Conservation (phyloP, 2,888 invertebrate species). For the Aspidiotus rigidus region DNA sequence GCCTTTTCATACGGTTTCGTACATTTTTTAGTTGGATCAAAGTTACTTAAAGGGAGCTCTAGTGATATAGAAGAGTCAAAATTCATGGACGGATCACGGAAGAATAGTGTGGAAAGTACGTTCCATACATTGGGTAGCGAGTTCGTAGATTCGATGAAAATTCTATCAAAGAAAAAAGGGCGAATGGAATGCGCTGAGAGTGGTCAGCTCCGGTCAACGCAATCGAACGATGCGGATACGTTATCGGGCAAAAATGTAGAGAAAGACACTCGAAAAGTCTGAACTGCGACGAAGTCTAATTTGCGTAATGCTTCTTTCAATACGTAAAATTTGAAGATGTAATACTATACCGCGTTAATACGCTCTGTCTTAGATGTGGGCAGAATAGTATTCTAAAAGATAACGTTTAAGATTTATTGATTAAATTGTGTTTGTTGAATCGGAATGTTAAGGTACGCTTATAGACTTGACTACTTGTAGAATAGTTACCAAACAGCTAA, state of each 20-base stretch:
- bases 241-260: not conserved
- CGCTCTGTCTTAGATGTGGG: too few relatives aligned
- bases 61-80: too few relatives aligned
- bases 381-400: not conserved
- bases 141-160: too few relatives aligned
- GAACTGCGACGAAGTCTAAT: not conserved
- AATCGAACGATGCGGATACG: not conserved
- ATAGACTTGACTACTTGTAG: constrained; percentile 29
- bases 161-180: constrained; percentile 3
- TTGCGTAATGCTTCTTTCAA: not conserved
- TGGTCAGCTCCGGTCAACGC: constrained; percentile 13
- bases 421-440: too few relatives aligned
- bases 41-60: too few relatives aligned
- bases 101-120: too few relatives aligned
- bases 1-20: too few relatives aligned
- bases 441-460: constrained; percentile 16
- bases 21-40: too few relatives aligned
- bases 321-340: too few relatives aligned
- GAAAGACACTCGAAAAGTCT: not conserved
- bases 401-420: not conserved
- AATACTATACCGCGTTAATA: too few relatives aligned
- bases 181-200: constrained; percentile 22
- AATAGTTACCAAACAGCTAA: constrained; percentile 30
- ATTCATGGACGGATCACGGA: too few relatives aligned
- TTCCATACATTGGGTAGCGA: too few relatives aligned